Base-by-base conservation (phyloP, 2,113 vertebrate genomes). In the Petromus typicus region DNA sequence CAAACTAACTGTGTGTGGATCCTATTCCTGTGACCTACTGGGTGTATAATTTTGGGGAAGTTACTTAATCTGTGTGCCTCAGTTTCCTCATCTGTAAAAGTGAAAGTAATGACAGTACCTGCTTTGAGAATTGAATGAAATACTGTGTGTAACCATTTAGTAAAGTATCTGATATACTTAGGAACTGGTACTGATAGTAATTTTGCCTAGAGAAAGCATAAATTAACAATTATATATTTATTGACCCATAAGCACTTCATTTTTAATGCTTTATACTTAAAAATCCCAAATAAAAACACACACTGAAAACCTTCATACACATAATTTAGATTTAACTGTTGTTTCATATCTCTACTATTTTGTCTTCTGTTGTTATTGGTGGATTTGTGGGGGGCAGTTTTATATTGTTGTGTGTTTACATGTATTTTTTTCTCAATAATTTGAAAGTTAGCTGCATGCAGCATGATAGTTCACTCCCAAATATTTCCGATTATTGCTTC, bases 31-130 rank as follows among this genome's bases (percentile, higher is more conserved):
- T 66, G 20, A 43, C 34, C 80, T 54, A 45, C 64, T 48, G 43
- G 27, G 10, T 87, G 43, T 73, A 17, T 61, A 76, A 32, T 89
- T 69, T 43, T 32, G 11, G 25, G 91, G 56, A 95, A 51, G 43
- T 56, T 87, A 79, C 20, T 73, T 45, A 63, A 78, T 93, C 30
- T 88, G 43, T 85, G 48, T 0, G 43, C 11, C 5, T 66, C 56
- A 23, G 22, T 94, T 82, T 71, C 57, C 56, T 83, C 71, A 59
- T 71, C n/a, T 94, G 71, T 85, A n/a, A 92, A 91, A 87, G 30
- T 54, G n/a, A 90, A 51, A 45, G 9, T 61, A 78, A 73, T 20
- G 14, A 86, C 54, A 91, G 43, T 13, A 79, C 8, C 16, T 3
- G 69, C 51, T 56, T 9, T 66, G 23, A 80, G 32, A 85, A 92